A percentile compares a stretch with the other conserved stretches of the same genome.
Conservation (phyloP, 1,140 invertebrate species). For the Drosophila ananassae region DNA sequence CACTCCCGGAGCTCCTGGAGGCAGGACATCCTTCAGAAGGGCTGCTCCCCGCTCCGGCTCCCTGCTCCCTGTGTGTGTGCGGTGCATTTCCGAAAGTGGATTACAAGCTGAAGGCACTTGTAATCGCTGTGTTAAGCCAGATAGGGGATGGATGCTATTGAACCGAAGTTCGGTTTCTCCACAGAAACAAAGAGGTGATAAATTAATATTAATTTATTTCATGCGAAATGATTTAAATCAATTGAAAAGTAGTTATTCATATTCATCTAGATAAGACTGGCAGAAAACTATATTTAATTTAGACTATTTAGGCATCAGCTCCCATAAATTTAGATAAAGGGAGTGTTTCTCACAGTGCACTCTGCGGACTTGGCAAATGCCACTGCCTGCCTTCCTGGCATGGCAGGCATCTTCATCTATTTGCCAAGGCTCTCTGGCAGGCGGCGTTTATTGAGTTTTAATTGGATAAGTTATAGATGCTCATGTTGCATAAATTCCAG, state of each 20-base stretch:
- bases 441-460: conserved; percentile 80
- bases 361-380: conserved; percentile 25
- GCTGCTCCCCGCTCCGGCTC: background rate
- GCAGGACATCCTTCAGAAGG: conserved; percentile 15
- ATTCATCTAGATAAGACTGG: background rate
- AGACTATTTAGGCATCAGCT: too few species aligned
- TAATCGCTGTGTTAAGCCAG: conserved; percentile 81
- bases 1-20: conserved; percentile 59
- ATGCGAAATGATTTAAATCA: background rate
- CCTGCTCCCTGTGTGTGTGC: conserved; percentile 17
- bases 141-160: conserved; percentile 54
- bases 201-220: background rate
- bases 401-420: conserved; percentile 72
- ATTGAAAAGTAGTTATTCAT: background rate
- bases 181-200: background rate
- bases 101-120: conserved; percentile 81
- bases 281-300: too few species aligned
- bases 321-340: background rate
- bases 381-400: conserved; percentile 32
- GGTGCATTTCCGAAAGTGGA: conserved; percentile 81
- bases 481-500: conserved; percentile 81
- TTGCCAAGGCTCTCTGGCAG: conserved; percentile 30
- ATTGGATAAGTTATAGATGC: conserved; percentile 81
- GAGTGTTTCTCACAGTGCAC: background rate
- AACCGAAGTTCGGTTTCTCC: conserved; percentile 33